Percentiles rank a stretch among this genome's conserved stretches.
These are phyloP conservation scores for Hymenochirus boettgeri DNA, from an alignment of 2,113 vertebrate species.

Conservation along the genomic window DNA sequence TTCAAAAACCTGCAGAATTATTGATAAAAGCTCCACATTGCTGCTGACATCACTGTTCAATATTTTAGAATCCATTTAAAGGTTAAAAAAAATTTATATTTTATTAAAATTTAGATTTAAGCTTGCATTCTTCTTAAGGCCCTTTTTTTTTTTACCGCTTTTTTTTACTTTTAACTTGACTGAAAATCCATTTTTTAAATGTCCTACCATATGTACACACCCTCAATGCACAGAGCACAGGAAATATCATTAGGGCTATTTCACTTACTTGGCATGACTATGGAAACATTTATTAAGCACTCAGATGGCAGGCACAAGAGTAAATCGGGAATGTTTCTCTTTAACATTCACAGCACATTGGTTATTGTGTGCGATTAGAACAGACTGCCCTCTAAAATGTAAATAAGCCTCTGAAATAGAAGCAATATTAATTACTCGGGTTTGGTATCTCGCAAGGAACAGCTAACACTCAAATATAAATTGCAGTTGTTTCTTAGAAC, in stretches of 20 bases:
- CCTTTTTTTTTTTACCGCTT: too few species aligned
- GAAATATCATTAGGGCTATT: constrained; percentile 4
- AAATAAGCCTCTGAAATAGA: constrained; percentile 32
- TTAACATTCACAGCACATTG: constrained; percentile 30
- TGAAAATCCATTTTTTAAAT: too few species aligned
- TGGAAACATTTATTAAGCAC: constrained; percentile 16
- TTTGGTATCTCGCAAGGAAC: neutral
- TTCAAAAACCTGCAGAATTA: too few species aligned
- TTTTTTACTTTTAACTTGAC: too few species aligned
- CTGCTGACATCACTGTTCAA: too few species aligned
- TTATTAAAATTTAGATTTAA: too few species aligned
- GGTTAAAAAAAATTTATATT: too few species aligned
- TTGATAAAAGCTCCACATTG: too few species aligned
- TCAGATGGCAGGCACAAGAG: constrained; percentile 6
- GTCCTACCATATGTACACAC: constrained; percentile 2
- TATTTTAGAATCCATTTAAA: too few species aligned
- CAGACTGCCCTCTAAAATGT: constrained; percentile 32
- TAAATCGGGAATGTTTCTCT: constrained; percentile 1
- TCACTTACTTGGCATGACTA: constrained; percentile 1
- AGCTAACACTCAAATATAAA: too few species aligned
- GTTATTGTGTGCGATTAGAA: neutral
- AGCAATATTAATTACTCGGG: constrained; percentile 21
- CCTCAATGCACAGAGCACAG: constrained; percentile 1
- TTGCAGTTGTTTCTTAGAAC: too few species aligned
- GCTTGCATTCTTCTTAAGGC: too few species aligned